These are phyloP conservation scores for Chrysoperla carnea DNA, from an alignment of 1,140 invertebrate species.

Conservation along the genomic window DNA sequence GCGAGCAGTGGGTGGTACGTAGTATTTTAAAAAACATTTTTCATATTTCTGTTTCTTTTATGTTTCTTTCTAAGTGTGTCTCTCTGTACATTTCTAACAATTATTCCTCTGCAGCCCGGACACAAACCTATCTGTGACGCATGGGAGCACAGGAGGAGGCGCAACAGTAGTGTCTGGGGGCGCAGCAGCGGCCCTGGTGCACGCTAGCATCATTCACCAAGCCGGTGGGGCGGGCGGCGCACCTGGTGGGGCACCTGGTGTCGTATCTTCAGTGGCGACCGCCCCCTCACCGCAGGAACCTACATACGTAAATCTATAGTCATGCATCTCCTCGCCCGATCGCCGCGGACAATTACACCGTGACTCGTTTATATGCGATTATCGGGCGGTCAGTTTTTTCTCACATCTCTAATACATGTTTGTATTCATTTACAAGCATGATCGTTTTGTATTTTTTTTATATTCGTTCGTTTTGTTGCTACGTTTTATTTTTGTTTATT, in stretches of 20 bases:
- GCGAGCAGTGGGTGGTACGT: no score
- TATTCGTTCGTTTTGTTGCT: constrained; percentile 7
- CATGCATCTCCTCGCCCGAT: constrained; percentile 47
- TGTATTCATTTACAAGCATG: constrained; percentile 7
- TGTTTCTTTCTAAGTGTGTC: constrained; percentile 5
- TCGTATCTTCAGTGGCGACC: constrained; percentile 26
- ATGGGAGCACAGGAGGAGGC: constrained; percentile 36
- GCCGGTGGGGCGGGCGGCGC: constrained; percentile 20
- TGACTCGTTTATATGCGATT: background rate
- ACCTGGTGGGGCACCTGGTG: constrained; percentile 20
- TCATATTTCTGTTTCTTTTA: background rate
- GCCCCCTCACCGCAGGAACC: constrained; percentile 72
- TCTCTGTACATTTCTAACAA: constrained; percentile 20
- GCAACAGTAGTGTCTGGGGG: constrained; percentile 38
- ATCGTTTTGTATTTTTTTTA: constrained; percentile 8
- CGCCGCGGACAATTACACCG: constrained; percentile 23
- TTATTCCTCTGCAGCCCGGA: constrained; percentile 33
- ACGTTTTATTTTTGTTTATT: constrained; percentile 9
- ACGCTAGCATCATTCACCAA: constrained; percentile 23
- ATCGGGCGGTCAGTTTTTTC: background rate
- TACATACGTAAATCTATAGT: constrained; percentile 86
- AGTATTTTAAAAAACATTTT: background rate
- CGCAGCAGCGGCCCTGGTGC: constrained; percentile 36
- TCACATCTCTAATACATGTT: background rate
- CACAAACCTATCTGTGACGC: constrained; percentile 17